Conservation (phyloP, 1,140 invertebrate genomes). For the Aporrectodea caliginosa region DNA sequence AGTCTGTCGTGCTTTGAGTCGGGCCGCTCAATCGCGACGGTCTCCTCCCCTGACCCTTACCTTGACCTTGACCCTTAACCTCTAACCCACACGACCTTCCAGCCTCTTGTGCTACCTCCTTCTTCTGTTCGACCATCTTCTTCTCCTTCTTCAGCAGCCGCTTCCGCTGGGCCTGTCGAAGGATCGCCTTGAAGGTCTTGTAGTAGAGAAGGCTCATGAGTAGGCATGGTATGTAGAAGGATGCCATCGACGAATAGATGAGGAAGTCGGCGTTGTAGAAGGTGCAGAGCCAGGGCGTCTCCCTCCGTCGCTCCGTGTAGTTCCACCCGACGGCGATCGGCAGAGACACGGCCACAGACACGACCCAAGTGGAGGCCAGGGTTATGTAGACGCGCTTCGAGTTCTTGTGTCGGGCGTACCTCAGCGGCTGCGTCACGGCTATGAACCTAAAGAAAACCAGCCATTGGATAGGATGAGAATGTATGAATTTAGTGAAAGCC, state of each 20-base stretch:
- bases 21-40: too few species aligned
- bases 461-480: too few species aligned
- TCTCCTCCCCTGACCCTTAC: too few species aligned
- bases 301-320: constrained; percentile 33
- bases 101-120: too few species aligned
- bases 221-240: constrained; percentile 26
- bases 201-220: constrained; percentile 28
- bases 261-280: too few species aligned
- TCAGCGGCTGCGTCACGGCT: constrained; percentile 92
- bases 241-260: constrained; percentile 28
- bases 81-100: too few species aligned
- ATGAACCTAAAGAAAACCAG: too few species aligned
- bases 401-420: constrained; percentile 94
- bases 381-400: constrained; percentile 85
- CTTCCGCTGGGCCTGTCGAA: background rate
- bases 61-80: too few species aligned
- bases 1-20: too few species aligned
- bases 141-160: too few species aligned
- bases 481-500: too few species aligned
- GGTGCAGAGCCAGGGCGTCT: constrained; percentile 55
- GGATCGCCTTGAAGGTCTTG: constrained; percentile 24
- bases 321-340: constrained; percentile 91
- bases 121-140: too few species aligned
- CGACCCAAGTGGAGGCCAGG: constrained; percentile 86
- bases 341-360: constrained; percentile 89